Evolutionary conservation across 2,113 vertebrate genomes (phyloP).

Genomic region (Dermatemys mawii): DNA sequence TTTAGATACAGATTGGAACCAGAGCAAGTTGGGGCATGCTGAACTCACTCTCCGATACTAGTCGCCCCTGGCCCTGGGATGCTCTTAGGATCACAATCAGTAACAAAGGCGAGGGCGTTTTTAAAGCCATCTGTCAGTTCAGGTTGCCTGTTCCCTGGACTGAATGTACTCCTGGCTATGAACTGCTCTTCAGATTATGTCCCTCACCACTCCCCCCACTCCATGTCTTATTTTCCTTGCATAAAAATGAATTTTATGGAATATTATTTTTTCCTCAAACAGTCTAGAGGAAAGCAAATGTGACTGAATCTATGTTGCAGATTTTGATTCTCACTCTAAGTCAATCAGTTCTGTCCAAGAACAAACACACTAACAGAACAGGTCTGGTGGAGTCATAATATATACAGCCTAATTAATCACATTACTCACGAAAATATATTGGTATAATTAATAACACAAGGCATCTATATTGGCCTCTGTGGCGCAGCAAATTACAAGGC

Average conservation of each 20-base stretch:
- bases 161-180: too few species aligned
- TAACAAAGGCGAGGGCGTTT: not conserved
- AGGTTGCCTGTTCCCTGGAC: not conserved
- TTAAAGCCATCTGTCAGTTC: not conserved
- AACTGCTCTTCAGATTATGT: not conserved
- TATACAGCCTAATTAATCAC: constrained; percentile 57
- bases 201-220: not conserved
- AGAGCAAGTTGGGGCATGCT: too few species aligned
- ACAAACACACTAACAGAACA: constrained; percentile 2
- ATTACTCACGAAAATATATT: constrained; percentile 62
- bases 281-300: not conserved
- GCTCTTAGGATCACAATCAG: not conserved
- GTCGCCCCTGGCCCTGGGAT: too few species aligned
- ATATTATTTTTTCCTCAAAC: not conserved
- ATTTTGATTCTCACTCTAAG: not conserved
- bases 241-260: accelerated
- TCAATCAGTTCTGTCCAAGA: not conserved
- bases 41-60: too few species aligned
- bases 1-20: not conserved
- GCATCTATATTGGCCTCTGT: constrained; percentile 66
- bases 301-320: accelerated
- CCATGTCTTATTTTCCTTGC: not conserved
- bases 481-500: constrained; percentile 61
- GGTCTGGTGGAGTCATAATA: not conserved
- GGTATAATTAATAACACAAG: constrained; percentile 70